A percentile compares a stretch with the other conserved stretches of the same genome.
Evolutionary conservation across 2,888 invertebrate genomes (phyloP).

Genomic region (Dryobota labecula): DNA sequence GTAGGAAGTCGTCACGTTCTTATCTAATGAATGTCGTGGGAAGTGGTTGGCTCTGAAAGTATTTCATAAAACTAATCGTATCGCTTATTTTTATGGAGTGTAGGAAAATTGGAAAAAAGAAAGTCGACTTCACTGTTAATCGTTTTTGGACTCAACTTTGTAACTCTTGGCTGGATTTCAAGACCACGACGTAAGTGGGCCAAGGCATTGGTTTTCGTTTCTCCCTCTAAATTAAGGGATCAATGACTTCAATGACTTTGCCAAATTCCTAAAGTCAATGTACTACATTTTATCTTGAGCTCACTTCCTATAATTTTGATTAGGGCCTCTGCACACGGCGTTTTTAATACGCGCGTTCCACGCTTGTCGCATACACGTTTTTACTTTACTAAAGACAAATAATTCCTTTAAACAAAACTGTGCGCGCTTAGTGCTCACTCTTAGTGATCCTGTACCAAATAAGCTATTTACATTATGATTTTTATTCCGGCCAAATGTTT

Average conservation of each 20-base stretch:
- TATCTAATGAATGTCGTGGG: not conserved
- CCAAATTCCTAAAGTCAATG: not conserved
- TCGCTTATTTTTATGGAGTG: not conserved
- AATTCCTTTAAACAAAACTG: not conserved
- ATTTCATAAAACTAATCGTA: not conserved
- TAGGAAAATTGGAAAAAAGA: not conserved
- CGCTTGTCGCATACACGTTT: too few species aligned
- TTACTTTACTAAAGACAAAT: not conserved
- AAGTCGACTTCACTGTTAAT: not conserved
- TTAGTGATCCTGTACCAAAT: not conserved
- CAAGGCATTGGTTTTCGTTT: conserved; percentile 20
- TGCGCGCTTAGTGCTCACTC: too few species aligned
- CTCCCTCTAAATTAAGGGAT: conserved; percentile 10
- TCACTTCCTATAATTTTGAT: not conserved
- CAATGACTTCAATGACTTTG: conserved; percentile 24
- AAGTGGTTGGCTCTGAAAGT: not conserved
- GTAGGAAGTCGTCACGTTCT: not conserved
- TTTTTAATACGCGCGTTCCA: not conserved
- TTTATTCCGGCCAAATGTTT: not conserved
- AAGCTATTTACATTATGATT: not conserved
- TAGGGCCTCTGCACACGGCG: not conserved
- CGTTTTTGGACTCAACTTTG: conserved; percentile 8
- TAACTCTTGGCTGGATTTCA: conserved; percentile 46
- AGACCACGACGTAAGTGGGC: conserved; percentile 27
- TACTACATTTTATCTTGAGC: not conserved